Percentiles rank a stretch among this genome's conserved stretches.
phyloP scores from a whole-genome alignment of 2,113 vertebrate species.

The Cynoglossus semilaevis region DNA sequence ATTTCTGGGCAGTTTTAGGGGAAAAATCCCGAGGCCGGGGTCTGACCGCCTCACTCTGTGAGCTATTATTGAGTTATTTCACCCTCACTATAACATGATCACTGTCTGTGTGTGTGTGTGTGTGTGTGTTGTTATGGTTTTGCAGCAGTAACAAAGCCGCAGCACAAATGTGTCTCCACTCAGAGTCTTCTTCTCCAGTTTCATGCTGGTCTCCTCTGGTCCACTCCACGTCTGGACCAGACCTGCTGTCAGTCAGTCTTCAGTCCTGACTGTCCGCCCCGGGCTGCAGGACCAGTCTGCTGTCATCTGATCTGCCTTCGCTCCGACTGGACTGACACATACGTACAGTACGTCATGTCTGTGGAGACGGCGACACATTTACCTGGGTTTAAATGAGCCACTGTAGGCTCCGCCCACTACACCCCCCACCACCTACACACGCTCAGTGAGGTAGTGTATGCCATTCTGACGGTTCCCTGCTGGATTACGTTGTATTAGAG shows the following conservation, averaged over 20 bases:
- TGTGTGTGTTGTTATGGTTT: conserved; percentile 9
- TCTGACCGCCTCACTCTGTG: conserved; percentile 43
- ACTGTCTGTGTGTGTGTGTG: conserved; percentile 32
- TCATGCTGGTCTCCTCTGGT: background rate
- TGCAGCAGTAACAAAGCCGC: conserved; percentile 30
- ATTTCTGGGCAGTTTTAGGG: conserved; percentile 59
- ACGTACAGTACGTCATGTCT: too few species aligned
- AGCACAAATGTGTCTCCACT: conserved; percentile 53
- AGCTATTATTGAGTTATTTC: conserved; percentile 55
- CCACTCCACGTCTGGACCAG: conserved; percentile 12
- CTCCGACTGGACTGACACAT: too few species aligned
- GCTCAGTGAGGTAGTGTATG: too few species aligned
- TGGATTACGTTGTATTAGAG: too few species aligned
- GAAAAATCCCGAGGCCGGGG: conserved; percentile 40
- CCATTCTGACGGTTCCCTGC: too few species aligned
- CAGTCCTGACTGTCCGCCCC: background rate
- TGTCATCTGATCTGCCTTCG: background rate
- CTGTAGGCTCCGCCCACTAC: too few species aligned
- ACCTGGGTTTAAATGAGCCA: too few species aligned
- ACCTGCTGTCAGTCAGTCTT: background rate
- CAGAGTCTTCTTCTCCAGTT: conserved; percentile 19
- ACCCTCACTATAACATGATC: conserved; percentile 31
- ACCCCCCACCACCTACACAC: too few species aligned
- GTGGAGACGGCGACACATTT: too few species aligned
- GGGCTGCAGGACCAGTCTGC: too few species aligned